These are phyloP conservation scores for Plagodis dolabraria DNA, from an alignment of 2,888 invertebrate species.

Conservation along the genomic window DNA sequence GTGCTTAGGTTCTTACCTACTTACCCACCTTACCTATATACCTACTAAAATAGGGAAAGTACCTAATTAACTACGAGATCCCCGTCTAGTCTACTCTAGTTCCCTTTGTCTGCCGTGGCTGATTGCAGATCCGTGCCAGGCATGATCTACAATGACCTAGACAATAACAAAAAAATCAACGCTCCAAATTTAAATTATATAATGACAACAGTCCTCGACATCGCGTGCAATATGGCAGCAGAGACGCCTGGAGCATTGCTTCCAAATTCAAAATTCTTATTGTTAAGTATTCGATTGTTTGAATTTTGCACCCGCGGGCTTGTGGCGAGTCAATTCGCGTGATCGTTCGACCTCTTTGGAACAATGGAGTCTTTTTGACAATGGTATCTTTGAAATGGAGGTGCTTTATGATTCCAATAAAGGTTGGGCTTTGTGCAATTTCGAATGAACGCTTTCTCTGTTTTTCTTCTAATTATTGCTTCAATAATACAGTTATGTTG, in stretches of 20 bases:
- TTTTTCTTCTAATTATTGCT: background rate
- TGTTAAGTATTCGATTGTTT: slow-evolving; percentile 32
- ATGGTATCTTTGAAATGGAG: slow-evolving; percentile 37
- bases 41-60: background rate
- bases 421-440: slow-evolving; percentile 23
- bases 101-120: slow-evolving; percentile 14
- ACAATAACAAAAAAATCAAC: slow-evolving; percentile 18
- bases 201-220: slow-evolving; percentile 43
- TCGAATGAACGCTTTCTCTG: slow-evolving; percentile 3
- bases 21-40: background rate
- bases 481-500: background rate
- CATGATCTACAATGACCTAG: slow-evolving; percentile 13
- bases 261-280: slow-evolving; percentile 61
- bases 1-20: background rate
- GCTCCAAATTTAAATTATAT: slow-evolving; percentile 35
- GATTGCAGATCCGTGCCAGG: slow-evolving; percentile 1
- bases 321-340: slow-evolving; percentile 50
- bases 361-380: slow-evolving; percentile 47
- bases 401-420: slow-evolving; percentile 29
- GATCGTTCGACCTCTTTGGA: slow-evolving; percentile 51
- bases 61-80: background rate
- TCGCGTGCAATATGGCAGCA: slow-evolving; percentile 75
- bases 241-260: slow-evolving; percentile 59
- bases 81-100: slow-evolving; percentile 11
- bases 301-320: slow-evolving; percentile 48